phyloP scores from a whole-genome alignment of 2,888 invertebrate genomes.

The Neelides folsomi region DNA sequence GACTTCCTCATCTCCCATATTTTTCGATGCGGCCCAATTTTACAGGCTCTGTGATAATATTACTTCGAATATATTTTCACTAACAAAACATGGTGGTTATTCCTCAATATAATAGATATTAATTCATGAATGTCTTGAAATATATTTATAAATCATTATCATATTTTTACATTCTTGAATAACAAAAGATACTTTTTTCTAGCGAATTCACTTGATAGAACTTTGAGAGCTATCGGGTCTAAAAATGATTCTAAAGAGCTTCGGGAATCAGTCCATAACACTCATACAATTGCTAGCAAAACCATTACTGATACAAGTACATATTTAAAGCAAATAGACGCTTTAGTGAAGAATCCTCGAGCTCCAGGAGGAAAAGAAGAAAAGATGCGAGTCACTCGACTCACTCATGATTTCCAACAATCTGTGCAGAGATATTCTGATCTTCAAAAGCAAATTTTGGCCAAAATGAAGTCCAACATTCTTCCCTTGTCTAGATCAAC shows the following conservation, averaged over 20 bases:
- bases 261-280: slow-evolving; percentile 49
- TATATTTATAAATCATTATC: too few relatives aligned
- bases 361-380: slow-evolving; percentile 38
- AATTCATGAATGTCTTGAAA: background rate
- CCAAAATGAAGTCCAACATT: slow-evolving; percentile 28
- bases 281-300: slow-evolving; percentile 59
- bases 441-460: slow-evolving; percentile 57
- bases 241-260: slow-evolving; percentile 55
- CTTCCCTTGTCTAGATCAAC: slow-evolving; percentile 12
- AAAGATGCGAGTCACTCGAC: slow-evolving; percentile 69
- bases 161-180: too few relatives aligned
- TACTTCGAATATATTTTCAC: slow-evolving; percentile 63
- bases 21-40: slow-evolving; percentile 38
- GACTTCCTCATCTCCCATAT: slow-evolving; percentile 11
- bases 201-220: slow-evolving; percentile 48
- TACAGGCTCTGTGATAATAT: slow-evolving; percentile 67
- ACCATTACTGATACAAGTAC: slow-evolving; percentile 59
- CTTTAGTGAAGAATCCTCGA: slow-evolving; percentile 55
- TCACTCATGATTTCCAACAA: slow-evolving; percentile 68
- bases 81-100: slow-evolving; percentile 57
- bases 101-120: background rate
- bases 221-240: slow-evolving; percentile 60
- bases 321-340: slow-evolving; percentile 57
- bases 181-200: slow-evolving; percentile 2
- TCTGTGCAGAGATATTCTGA: slow-evolving; percentile 61